phyloP scores from a whole-genome alignment of 2,797 vertebrate species.

The Etheostoma perlongum region DNA sequence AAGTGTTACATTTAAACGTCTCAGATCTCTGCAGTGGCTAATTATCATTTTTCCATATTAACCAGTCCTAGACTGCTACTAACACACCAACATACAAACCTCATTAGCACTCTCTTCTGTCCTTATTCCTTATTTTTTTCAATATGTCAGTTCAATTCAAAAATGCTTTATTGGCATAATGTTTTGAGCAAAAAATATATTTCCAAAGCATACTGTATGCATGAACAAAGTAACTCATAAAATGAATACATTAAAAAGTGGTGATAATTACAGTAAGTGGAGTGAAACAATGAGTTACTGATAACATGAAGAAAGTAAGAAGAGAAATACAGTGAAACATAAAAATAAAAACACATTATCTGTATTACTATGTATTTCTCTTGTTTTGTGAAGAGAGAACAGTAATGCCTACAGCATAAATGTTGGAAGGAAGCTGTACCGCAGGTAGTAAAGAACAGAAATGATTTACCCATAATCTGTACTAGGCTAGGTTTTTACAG shows the following conservation, averaged over 20 bases:
- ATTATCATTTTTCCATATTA: constrained; percentile 15
- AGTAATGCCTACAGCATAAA: not conserved
- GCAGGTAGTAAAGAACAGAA: not conserved
- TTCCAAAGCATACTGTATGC: not conserved
- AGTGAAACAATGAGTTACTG: not conserved
- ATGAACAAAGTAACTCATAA: not conserved
- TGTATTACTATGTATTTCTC: not conserved
- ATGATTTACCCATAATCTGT: not conserved
- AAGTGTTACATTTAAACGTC: not conserved
- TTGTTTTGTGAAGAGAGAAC: not conserved
- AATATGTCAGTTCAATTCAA: not conserved
- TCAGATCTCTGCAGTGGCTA: constrained; percentile 1
- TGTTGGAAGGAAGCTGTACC: not conserved
- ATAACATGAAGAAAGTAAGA: not conserved
- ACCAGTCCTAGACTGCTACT: not conserved
- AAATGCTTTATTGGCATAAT: not conserved
- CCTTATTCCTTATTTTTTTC: not conserved
- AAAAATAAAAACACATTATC: not conserved
- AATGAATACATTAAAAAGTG: not conserved
- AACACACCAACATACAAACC: not conserved
- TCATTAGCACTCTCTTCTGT: not conserved
- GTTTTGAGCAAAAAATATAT: not conserved
- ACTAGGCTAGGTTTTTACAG: not conserved
- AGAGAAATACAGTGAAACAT: not conserved
- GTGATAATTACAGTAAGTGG: not conserved